Evolutionary conservation across 2,797 vertebrate species (phyloP).

Genomic region (Rhinogobio ventralis): DNA sequence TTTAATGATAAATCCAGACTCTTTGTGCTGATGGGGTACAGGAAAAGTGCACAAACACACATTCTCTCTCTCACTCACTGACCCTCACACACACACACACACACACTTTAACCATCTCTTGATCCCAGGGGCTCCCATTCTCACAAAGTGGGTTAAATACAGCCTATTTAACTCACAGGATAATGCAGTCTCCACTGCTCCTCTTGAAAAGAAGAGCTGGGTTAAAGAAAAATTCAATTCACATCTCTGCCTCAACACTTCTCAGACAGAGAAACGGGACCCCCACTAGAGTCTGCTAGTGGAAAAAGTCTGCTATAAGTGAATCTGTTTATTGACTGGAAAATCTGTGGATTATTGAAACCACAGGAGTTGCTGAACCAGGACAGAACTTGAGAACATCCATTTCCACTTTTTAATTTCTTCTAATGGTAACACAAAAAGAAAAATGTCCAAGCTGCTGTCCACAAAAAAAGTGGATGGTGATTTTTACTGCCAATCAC

Average conservation of each 20-base stretch:
- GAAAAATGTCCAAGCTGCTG: slow-evolving; percentile 42
- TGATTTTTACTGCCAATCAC: background rate
- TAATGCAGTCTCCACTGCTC: slow-evolving; percentile 55
- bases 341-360: slow-evolving; percentile 77
- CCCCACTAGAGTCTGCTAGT: slow-evolving; percentile 44
- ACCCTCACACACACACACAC: slow-evolving; percentile 39
- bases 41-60: slow-evolving; percentile 19
- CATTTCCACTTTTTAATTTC: slow-evolving; percentile 35
- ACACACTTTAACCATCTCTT: slow-evolving; percentile 48
- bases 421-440: background rate
- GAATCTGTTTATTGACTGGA: slow-evolving; percentile 75
- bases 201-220: slow-evolving; percentile 49
- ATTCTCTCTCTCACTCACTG: slow-evolving; percentile 52
- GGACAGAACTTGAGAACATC: slow-evolving; percentile 65
- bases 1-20: slow-evolving; percentile 42
- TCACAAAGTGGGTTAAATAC: slow-evolving; percentile 57
- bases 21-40: slow-evolving; percentile 24
- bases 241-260: slow-evolving; percentile 52
- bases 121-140: slow-evolving; percentile 33
- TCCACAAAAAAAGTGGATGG: slow-evolving; percentile 21
- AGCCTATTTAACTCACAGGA: slow-evolving; percentile 52
- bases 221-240: slow-evolving; percentile 49
- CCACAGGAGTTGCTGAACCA: slow-evolving; percentile 73
- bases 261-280: slow-evolving; percentile 48
- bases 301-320: slow-evolving; percentile 52